Percentiles rank a stretch among this genome's conserved stretches.
phyloP scores from a whole-genome alignment of 2,888 invertebrate species.

The Thera obeliscata region DNA sequence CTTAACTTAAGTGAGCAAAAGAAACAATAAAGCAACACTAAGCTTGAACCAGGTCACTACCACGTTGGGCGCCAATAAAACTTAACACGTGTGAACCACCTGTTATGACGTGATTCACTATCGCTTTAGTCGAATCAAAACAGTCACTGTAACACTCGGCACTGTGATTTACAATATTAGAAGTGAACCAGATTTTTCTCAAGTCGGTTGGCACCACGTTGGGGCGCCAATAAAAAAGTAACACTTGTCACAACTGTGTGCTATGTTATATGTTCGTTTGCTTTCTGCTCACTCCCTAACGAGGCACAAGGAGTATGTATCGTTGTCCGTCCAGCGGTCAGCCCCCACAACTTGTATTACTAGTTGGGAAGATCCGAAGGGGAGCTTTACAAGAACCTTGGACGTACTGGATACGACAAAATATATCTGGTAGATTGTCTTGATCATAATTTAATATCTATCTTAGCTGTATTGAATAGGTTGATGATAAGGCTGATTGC shows the following conservation, averaged over 20 bases:
- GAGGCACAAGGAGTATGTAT: slow-evolving; percentile 24
- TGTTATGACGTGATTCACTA: not conserved
- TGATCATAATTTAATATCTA: not conserved
- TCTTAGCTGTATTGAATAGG: not conserved
- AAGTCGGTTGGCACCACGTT: slow-evolving; percentile 15
- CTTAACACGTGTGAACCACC: not conserved
- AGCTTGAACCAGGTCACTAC: not conserved
- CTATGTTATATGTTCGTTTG: slow-evolving; percentile 6
- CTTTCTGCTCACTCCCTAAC: slow-evolving; percentile 20
- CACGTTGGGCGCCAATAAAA: slow-evolving; percentile 7
- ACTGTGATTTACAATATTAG: not conserved
- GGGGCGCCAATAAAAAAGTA: slow-evolving; percentile 14
- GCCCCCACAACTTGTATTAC: slow-evolving; percentile 37
- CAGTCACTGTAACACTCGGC: not conserved
- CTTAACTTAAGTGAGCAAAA: not conserved
- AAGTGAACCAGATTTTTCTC: too few species aligned
- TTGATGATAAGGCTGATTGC: too few species aligned
- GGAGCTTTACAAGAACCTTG: slow-evolving; percentile 13
- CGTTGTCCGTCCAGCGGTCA: slow-evolving; percentile 36
- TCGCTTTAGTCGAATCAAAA: not conserved
- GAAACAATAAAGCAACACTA: not conserved
- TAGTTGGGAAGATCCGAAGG: slow-evolving; percentile 34
- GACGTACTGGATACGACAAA: slow-evolving; percentile 20
- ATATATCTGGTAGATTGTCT: not conserved
- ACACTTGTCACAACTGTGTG: slow-evolving; percentile 24